Percentiles rank a stretch among this genome's conserved stretches.
phyloP scores from a whole-genome alignment of 2,113 vertebrate species.

The Dasyprocta punctata region DNA sequence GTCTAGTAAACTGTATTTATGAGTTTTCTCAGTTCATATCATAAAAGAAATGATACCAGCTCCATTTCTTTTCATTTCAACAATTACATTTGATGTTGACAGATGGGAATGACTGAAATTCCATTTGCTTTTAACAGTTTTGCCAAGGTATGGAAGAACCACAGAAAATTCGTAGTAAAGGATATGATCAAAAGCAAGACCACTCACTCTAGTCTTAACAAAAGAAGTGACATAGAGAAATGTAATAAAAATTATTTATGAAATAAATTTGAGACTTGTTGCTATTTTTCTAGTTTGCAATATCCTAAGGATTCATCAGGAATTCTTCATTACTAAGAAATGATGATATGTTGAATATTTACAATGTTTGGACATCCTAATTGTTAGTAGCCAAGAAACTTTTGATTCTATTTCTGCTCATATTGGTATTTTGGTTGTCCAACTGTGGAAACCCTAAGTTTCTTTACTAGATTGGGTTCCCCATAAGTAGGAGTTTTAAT shows the following conservation, averaged over 20 bases:
- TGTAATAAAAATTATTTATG: not conserved
- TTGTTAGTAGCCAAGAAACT: not conserved
- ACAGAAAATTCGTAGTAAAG: not conserved
- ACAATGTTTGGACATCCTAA: slow-evolving; percentile 32
- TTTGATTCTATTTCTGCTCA: slow-evolving; percentile 5
- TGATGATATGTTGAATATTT: slow-evolving; percentile 25
- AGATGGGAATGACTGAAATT: slow-evolving; percentile 34
- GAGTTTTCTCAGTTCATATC: not conserved
- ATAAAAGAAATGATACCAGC: not conserved
- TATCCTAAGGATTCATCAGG: not conserved
- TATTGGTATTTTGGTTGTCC: not conserved
- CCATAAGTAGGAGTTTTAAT: not conserved
- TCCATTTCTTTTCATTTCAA: slow-evolving; percentile 30
- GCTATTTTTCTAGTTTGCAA: not conserved
- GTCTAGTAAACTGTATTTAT: not conserved
- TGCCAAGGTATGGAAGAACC: not conserved
- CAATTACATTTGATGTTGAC: not conserved
- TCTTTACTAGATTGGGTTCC: not conserved
- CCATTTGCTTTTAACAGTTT: slow-evolving; percentile 28
- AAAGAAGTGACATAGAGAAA: slow-evolving; percentile 24
- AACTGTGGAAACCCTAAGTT: not conserved
- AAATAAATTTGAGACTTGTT: not conserved
- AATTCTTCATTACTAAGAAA: not conserved
- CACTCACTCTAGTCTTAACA: not conserved
- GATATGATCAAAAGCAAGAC: not conserved